These are phyloP conservation scores for Atethmia centrago DNA, from an alignment of 2,888 invertebrate species.

Conservation along the genomic window DNA sequence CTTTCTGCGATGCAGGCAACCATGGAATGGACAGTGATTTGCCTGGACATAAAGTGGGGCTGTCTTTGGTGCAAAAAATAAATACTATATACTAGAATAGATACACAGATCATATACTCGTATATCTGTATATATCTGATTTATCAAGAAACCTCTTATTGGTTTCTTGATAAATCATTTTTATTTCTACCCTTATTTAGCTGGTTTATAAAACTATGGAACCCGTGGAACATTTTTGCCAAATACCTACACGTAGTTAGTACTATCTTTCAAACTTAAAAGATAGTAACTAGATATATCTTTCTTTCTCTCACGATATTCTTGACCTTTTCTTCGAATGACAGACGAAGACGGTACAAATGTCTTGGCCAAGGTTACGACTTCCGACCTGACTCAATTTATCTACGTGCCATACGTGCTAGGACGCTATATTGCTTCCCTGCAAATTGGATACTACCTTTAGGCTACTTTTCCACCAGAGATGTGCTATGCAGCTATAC, in stretches of 20 bases:
- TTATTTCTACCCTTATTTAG: not conserved
- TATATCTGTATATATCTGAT: no score
- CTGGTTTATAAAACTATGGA: not conserved
- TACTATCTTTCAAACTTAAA: constrained; percentile 7
- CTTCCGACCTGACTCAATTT: constrained; percentile 13
- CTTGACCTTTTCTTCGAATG: not conserved
- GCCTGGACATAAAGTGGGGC: no score
- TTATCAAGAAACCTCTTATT: not conserved
- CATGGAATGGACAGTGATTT: no score
- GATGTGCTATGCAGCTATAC: no score
- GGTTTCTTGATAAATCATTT: not conserved
- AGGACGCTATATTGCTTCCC: not conserved
- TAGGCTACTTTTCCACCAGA: no score
- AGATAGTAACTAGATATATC: not conserved
- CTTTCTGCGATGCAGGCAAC: no score
- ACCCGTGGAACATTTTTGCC: no score
- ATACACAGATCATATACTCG: no score
- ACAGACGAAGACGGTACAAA: not conserved
- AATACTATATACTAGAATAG: no score
- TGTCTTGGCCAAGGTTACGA: constrained; percentile 22
- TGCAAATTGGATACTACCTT: constrained; percentile 2
- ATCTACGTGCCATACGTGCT: constrained; percentile 25
- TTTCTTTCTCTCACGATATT: not conserved
- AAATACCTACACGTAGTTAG: no score
- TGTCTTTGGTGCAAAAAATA: no score